phyloP scores from a whole-genome alignment of 2,888 invertebrate genomes.

The Teinopalpus imperialis region DNA sequence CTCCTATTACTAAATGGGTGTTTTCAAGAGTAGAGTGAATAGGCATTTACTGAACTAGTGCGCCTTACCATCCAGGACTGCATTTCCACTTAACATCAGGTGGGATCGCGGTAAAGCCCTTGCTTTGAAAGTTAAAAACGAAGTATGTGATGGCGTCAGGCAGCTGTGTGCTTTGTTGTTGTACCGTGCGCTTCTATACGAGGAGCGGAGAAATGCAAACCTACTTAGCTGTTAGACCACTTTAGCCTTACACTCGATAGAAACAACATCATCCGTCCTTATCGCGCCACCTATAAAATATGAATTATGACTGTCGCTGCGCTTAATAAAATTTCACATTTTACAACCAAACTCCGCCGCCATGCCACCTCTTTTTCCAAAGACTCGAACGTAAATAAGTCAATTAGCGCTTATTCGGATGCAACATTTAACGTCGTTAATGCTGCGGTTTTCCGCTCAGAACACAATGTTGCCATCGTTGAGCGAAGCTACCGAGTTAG shows the following conservation, averaged over 20 bases:
- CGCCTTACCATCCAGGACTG: no score
- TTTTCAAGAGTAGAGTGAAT: no score
- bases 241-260: conserved; percentile 6
- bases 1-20: no score
- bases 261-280: neutral
- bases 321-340: conserved; percentile 6
- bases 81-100: no score
- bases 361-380: conserved; percentile 10
- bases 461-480: conserved; percentile 10
- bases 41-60: no score
- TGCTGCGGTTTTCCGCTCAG: conserved; percentile 16
- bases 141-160: no score
- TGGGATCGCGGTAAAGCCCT: no score
- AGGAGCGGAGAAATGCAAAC: conserved; percentile 4
- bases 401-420: conserved; percentile 15
- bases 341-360: neutral
- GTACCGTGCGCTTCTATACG: conserved; percentile 8
- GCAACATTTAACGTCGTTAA: conserved; percentile 9
- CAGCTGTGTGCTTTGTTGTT: conserved; percentile 1
- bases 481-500: conserved; percentile 23
- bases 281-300: conserved; percentile 19
- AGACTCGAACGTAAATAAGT: conserved; percentile 11
- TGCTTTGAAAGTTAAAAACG: no score
- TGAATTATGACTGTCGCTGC: conserved; percentile 9
- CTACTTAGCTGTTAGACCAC: neutral